Base-by-base conservation (phyloP, 2,113 vertebrate genomes). In the Mugil cephalus region DNA sequence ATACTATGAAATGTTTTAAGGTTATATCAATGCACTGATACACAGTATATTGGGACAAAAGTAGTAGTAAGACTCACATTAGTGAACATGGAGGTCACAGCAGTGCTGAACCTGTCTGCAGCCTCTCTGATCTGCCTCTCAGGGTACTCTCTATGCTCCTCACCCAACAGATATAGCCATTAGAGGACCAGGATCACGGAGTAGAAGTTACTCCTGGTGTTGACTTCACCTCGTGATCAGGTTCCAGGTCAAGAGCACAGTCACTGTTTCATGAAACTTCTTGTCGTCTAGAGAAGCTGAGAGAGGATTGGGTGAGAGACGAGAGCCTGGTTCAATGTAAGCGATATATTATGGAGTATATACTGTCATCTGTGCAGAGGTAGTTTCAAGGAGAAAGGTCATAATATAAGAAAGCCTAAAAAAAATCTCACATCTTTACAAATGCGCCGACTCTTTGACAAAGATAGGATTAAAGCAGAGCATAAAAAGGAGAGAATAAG, bases 131-230 rank as follows among this genome's bases (percentile, higher is more conserved):
- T 95, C 80, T 96, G 96, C 74, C 96, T 96, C 87, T 98, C 96
- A 0, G 97, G 96, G 93, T 83, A 0, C 93, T 93, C 77, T 98
- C 98, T 89, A 97, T 96, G 0, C 93, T 93, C 74, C 95, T 91
- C 14, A 98, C 92, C 11, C 95, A 89, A 54, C 95, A 95, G 68
- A 97, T 85, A 52, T 97, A 96, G 90, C 96, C 96, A 85, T 96
- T 98, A 75, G 96, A 95, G 0, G 95, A 96, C 88, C 97, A n/a
- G 96, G 91, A 98, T 96, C 96, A 97, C 97, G 70, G 96, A 97
- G 84, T 96, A 97, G 91, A 98, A 95, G 92, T 95, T 30, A 0
- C 38, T 97, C 90, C 96, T 97, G 85, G 95, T 95, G 1, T 95
- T 97, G 69, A 97, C 96, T 42, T 98, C 96, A 0, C 96, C 95